phyloP scores from a whole-genome alignment of 1,140 invertebrate genomes.

The Venturia canescens region DNA sequence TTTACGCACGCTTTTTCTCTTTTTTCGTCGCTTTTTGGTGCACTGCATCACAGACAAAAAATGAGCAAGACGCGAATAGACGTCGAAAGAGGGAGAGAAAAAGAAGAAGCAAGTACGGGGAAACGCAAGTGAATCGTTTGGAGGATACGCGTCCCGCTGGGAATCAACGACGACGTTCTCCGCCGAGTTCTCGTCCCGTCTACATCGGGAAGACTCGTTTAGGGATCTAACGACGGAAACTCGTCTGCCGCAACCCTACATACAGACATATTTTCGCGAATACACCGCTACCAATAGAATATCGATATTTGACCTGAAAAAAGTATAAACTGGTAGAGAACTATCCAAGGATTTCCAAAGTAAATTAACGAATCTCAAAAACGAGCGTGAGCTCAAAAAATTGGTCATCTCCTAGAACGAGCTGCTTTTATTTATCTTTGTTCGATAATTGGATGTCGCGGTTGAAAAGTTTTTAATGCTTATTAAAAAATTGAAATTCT shows the following conservation, averaged over 20 bases:
- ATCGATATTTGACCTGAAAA: too few species aligned
- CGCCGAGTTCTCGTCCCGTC: constrained; percentile 13
- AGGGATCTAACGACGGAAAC: constrained; percentile 30
- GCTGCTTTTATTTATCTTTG: too few species aligned
- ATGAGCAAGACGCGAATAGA: background rate
- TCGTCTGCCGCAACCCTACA: background rate
- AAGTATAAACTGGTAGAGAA: too few species aligned
- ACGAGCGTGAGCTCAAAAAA: too few species aligned
- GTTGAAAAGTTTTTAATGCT: too few species aligned
- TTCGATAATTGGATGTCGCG: too few species aligned
- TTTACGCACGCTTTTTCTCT: background rate
- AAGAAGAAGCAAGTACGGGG: background rate
- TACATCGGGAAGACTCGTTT: constrained; percentile 20
- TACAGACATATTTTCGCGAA: background rate
- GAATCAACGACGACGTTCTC: constrained; percentile 32
- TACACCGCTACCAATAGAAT: background rate
- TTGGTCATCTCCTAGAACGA: too few species aligned
- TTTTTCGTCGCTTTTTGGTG: background rate
- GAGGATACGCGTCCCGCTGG: constrained; percentile 32
- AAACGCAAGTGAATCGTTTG: constrained; percentile 40
- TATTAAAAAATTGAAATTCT: too few species aligned
- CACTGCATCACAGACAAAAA: background rate
- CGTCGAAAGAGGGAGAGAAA: background rate
- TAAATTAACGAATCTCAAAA: too few species aligned
- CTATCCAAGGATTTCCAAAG: too few species aligned